A percentile compares a stretch with the other conserved stretches of the same genome.
These are phyloP conservation scores for Agrypnus murinus DNA, from an alignment of 2,888 invertebrate genomes.

Conservation along the genomic window DNA sequence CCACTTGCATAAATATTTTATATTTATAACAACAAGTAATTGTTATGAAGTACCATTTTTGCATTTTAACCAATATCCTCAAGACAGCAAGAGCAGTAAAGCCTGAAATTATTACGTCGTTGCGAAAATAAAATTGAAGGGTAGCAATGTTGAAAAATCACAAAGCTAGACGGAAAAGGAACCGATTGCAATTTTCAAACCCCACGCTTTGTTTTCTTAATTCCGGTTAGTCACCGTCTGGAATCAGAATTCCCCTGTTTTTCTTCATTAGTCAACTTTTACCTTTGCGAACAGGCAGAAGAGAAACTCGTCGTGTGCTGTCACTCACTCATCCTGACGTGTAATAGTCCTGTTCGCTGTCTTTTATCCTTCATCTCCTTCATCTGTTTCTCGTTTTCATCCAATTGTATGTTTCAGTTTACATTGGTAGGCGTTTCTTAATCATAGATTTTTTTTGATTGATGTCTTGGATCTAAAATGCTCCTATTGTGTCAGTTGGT, in stretches of 20 bases:
- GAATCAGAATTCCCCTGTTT: slow-evolving; percentile 40
- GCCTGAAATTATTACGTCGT: too few species aligned
- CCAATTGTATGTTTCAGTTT: slow-evolving; percentile 48
- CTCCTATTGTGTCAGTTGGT: slow-evolving; percentile 32
- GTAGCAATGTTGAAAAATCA: slow-evolving; percentile 24
- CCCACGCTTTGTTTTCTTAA: slow-evolving; percentile 36
- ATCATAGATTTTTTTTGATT: slow-evolving; percentile 42
- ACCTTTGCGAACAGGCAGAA: slow-evolving; percentile 31
- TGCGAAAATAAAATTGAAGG: slow-evolving; percentile 1
- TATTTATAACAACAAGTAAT: too few species aligned
- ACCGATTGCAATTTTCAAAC: slow-evolving; percentile 20
- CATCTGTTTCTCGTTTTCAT: slow-evolving; percentile 46
- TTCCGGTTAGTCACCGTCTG: slow-evolving; percentile 37
- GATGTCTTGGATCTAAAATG: slow-evolving; percentile 45
- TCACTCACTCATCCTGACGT: slow-evolving; percentile 50
- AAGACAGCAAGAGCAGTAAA: too few species aligned
- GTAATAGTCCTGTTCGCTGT: slow-evolving; percentile 44
- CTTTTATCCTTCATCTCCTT: slow-evolving; percentile 45
- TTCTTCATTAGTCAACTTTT: slow-evolving; percentile 46
- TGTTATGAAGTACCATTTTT: too few species aligned
- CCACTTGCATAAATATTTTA: too few species aligned
- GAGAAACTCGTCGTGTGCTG: slow-evolving; percentile 42
- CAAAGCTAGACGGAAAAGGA: slow-evolving; percentile 7
- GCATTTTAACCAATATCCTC: too few species aligned
- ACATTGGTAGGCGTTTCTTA: slow-evolving; percentile 41